Evolutionary conservation across 2,113 vertebrate species (phyloP).

Genomic region (Etheostoma spectabile): DNA sequence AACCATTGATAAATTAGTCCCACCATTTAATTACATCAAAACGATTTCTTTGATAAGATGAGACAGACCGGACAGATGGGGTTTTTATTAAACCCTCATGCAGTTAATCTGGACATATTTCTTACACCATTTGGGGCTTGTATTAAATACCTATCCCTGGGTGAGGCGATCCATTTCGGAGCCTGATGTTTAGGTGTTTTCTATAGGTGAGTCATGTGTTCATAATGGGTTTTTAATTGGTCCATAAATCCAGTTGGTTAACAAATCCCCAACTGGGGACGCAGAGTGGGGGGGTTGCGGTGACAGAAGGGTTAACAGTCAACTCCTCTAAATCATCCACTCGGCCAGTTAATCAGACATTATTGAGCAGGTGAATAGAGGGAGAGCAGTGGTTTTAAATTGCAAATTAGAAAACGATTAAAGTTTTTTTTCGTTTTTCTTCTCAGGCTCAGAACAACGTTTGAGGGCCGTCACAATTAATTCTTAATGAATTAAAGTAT

Average conservation of each 20-base stretch:
- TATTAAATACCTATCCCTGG: background rate
- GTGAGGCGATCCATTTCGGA: background rate
- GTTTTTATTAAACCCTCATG: background rate
- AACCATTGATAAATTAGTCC: background rate
- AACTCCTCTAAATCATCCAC: background rate
- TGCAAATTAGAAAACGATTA: background rate
- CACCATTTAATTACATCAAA: background rate
- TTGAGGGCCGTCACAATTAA: background rate
- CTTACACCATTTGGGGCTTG: background rate
- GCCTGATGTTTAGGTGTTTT: background rate
- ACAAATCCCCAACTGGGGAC: background rate
- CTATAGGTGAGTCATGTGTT: slow-evolving; percentile 25
- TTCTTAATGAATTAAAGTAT: background rate
- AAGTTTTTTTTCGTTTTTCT: background rate
- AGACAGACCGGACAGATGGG: background rate
- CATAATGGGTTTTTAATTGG: slow-evolving; percentile 50
- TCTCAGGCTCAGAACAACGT: background rate
- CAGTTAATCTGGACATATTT: slow-evolving; percentile 11
- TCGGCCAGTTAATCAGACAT: slow-evolving; percentile 19
- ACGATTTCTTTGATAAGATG: background rate
- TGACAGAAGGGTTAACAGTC: slow-evolving; percentile 17
- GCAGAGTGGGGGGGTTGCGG: background rate
- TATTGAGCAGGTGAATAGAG: slow-evolving; percentile 7
- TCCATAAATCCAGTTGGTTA: slow-evolving; percentile 44
- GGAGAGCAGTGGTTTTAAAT: background rate